Evolutionary conservation across 2,888 invertebrate species (phyloP).

Genomic region (Parasteatoda lunata): DNA sequence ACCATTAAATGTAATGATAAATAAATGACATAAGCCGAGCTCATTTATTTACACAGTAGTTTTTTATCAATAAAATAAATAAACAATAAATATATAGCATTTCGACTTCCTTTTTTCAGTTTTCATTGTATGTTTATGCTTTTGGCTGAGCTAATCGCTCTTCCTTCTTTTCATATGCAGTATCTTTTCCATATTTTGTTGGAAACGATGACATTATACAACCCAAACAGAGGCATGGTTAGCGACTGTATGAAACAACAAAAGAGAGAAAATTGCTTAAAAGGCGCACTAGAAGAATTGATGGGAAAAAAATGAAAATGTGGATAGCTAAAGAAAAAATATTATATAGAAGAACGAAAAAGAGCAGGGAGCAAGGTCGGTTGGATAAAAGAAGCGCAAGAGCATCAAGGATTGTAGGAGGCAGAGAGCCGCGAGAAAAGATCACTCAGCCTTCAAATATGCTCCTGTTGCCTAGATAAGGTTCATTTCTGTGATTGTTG

Average conservation of each 20-base stretch:
- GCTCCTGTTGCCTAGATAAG: conserved; percentile 55
- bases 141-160: no score
- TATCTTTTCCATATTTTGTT: neutral
- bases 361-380: conserved; percentile 19
- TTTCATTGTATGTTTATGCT: no score
- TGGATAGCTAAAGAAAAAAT: neutral
- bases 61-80: no score
- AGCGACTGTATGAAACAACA: conserved; percentile 27
- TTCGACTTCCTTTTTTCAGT: no score
- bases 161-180: no score
- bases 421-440: conserved; percentile 58
- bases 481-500: conserved; percentile 66
- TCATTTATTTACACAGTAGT: no score
- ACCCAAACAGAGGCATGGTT: conserved; percentile 18
- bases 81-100: no score
- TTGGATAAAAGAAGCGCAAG: conserved; percentile 64
- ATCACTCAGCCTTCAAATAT: conserved; percentile 65
- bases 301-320: conserved; percentile 10
- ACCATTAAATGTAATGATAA: no score
- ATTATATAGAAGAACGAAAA: neutral
- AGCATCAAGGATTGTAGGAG: conserved; percentile 61
- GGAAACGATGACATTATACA: conserved; percentile 5
- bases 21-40: no score
- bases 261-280: conserved; percentile 36
- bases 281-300: conserved; percentile 17